A percentile compares a stretch with the other conserved stretches of the same genome.
Conservation (phyloP, 2,797 vertebrate genomes). For the Poeciliopsis infans region DNA sequence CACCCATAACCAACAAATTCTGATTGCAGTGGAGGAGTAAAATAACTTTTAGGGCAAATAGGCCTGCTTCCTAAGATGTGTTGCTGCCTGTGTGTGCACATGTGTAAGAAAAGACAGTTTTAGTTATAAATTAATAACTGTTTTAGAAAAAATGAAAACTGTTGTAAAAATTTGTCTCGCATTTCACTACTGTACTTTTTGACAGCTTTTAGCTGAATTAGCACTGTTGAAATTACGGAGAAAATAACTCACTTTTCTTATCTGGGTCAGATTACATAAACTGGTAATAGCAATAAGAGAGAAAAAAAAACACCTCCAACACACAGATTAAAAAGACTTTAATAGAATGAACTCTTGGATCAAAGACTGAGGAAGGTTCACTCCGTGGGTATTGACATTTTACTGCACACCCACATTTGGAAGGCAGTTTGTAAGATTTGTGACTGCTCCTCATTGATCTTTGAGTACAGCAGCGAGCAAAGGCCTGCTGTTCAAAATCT, state of each 20-base stretch:
- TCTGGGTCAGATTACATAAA: conserved; percentile 20
- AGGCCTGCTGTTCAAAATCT: conserved; percentile 15
- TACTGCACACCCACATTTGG: conserved; percentile 18
- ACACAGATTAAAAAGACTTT: conserved; percentile 25
- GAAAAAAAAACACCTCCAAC: conserved; percentile 5
- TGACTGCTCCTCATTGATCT: conserved; percentile 15
- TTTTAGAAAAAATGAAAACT: conserved; percentile 22
- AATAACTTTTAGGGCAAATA: conserved; percentile 43
- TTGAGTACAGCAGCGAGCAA: not conserved
- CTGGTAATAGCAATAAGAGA: conserved; percentile 12
- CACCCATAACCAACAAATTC: conserved; percentile 69
- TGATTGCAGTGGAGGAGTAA: conserved; percentile 56
- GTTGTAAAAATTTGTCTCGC: not conserved
- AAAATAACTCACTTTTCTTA: conserved; percentile 24
- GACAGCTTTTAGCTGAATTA: conserved; percentile 5
- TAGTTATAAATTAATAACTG: conserved; percentile 16
- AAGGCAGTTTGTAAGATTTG: conserved; percentile 17
- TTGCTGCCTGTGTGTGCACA: conserved; percentile 5
- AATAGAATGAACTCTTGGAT: conserved; percentile 22
- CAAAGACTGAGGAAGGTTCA: conserved; percentile 12
- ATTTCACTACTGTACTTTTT: not conserved
- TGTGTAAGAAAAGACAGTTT: not conserved
- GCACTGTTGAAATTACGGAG: not conserved
- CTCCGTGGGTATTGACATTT: conserved; percentile 37
- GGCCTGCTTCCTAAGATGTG: conserved; percentile 33